Evolutionary conservation across 2,113 vertebrate species (phyloP).

Genomic region (Bambusicola thoracicus): DNA sequence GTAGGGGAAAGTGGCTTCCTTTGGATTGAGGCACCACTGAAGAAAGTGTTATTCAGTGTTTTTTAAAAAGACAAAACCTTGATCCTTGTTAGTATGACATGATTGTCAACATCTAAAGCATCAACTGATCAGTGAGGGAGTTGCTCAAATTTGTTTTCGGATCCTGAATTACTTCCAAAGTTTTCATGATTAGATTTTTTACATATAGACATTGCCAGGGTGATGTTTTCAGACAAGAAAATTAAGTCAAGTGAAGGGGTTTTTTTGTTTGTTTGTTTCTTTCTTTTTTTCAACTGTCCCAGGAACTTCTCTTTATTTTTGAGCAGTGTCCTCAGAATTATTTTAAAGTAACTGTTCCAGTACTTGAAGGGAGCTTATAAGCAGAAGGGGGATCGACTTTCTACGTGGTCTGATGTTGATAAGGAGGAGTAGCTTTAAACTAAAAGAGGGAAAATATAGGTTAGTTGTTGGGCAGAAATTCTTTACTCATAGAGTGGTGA

Average conservation of each 20-base stretch:
- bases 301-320: neutral
- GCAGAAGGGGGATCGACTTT: neutral
- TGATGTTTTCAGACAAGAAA: neutral
- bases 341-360: neutral
- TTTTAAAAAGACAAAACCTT: neutral
- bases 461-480: neutral
- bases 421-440: neutral
- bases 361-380: neutral
- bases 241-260: neutral
- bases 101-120: neutral
- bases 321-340: neutral
- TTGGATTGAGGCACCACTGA: conserved; percentile 3
- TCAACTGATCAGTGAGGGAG: neutral
- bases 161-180: conserved; percentile 18
- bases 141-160: neutral
- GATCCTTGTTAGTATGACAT: neutral
- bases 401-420: neutral
- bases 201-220: neutral
- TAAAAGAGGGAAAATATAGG: neutral
- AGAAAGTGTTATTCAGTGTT: neutral
- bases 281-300: neutral
- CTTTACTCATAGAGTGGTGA: neutral
- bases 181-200: neutral
- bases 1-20: neutral
- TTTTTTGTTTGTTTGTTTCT: neutral